These are phyloP conservation scores for Nyctereutes procyonoides DNA, from an alignment of 2,113 vertebrate species.

Conservation along the genomic window DNA sequence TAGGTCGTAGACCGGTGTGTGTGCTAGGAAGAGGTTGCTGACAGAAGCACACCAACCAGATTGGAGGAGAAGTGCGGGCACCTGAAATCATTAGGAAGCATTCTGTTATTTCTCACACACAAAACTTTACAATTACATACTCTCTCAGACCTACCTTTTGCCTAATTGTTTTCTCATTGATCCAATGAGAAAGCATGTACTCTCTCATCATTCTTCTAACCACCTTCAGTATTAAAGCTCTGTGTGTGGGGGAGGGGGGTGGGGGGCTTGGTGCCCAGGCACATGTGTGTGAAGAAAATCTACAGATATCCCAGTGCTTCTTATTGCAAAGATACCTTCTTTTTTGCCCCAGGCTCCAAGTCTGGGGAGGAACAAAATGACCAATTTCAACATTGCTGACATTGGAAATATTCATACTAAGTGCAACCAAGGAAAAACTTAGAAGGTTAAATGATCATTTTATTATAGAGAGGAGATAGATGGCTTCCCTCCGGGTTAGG, in stretches of 20 bases:
- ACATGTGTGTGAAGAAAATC: neutral
- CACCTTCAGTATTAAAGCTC: neutral
- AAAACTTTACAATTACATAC: neutral
- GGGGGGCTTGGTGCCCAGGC: fast-evolving
- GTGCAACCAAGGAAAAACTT: neutral
- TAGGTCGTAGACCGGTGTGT: fast-evolving
- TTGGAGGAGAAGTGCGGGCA: neutral
- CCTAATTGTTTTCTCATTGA: neutral
- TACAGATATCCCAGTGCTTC: neutral
- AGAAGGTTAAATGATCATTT: neutral
- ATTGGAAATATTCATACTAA: neutral
- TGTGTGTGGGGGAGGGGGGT: neutral
- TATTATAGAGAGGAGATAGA: neutral
- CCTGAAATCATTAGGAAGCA: neutral
- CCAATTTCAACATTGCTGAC: neutral
- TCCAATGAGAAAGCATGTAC: neutral
- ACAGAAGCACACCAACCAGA: neutral
- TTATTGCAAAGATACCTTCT: neutral
- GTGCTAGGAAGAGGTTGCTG: neutral
- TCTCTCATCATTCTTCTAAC: neutral
- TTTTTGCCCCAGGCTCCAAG: neutral
- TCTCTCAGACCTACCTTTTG: neutral
- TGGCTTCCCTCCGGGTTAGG: neutral
- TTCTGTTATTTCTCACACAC: neutral
- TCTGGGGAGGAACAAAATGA: neutral